Conservation (phyloP, 2,113 vertebrate genomes). For the Strix aluco region DNA sequence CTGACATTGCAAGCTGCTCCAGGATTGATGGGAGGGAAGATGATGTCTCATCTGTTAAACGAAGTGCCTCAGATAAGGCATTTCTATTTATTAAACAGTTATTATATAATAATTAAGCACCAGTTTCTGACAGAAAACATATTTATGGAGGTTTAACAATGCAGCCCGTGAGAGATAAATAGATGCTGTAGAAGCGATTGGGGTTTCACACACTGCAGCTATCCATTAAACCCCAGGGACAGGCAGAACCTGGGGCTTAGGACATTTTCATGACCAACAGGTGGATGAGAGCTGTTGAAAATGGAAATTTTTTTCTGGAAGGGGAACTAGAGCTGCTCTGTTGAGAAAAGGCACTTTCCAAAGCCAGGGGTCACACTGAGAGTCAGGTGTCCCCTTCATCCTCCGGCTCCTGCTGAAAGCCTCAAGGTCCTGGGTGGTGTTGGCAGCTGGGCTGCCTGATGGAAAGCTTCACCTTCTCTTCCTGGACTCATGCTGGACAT, state of each 20-base stretch:
- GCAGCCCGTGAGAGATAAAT: conserved; percentile 8
- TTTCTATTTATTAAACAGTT: conserved; percentile 45
- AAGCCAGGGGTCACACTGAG: background rate
- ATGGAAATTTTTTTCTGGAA: background rate
- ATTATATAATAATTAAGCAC: conserved; percentile 55
- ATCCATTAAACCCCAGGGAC: background rate
- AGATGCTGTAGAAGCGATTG: background rate
- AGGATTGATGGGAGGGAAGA: conserved; percentile 5
- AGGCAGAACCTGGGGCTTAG: background rate
- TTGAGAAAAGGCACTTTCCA: background rate
- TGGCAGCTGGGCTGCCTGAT: background rate
- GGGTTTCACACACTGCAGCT: background rate
- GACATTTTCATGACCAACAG: background rate
- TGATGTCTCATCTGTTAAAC: background rate
- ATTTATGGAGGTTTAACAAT: conserved; percentile 16
- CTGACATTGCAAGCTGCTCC: background rate
- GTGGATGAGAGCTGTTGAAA: background rate
- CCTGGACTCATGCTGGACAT: background rate
- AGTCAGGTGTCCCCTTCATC: background rate
- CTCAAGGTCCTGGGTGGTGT: background rate
- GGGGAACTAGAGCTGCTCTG: background rate
- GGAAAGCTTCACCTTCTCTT: background rate
- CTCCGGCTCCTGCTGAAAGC: background rate
- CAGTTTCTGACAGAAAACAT: conserved; percentile 26
- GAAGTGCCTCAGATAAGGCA: background rate